phyloP scores from a whole-genome alignment of 2,888 invertebrate genomes.

The Tetranychus piercei region DNA sequence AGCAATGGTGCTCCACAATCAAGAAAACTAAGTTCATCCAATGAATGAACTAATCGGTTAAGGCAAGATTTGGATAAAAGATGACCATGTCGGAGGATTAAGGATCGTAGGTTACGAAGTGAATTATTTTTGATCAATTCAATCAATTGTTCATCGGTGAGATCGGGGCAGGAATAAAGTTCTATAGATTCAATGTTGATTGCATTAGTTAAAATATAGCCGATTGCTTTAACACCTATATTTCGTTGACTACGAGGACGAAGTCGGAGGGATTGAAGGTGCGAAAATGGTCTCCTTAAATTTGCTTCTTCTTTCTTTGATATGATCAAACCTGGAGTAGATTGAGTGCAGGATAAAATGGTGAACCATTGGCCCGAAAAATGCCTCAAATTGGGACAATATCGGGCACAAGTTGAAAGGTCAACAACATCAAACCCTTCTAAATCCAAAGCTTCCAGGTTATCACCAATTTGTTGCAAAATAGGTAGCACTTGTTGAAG shows the following conservation, averaged over 20 bases:
- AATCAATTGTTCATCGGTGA: conserved; percentile 23
- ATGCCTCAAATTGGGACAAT: conserved; percentile 26
- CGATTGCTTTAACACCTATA: conserved; percentile 24
- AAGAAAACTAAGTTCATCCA: not conserved
- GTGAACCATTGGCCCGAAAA: conserved; percentile 28
- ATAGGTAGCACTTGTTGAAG: conserved; percentile 25
- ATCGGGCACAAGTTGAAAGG: conserved; percentile 24
- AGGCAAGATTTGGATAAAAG: conserved; percentile 17
- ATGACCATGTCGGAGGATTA: conserved; percentile 26
- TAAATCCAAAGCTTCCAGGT: conserved; percentile 23
- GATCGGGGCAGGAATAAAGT: conserved; percentile 27
- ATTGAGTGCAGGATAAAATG: conserved; percentile 19
- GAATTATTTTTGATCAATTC: conserved; percentile 23
- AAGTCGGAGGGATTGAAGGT: conserved; percentile 24
- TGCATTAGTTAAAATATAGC: conserved; percentile 24
- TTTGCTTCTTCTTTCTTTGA: not conserved
- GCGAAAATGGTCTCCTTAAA: conserved; percentile 21
- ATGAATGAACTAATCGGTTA: conserved; percentile 5
- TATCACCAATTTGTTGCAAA: conserved; percentile 23
- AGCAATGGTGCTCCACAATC: conserved; percentile 10
- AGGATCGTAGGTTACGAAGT: conserved; percentile 21
- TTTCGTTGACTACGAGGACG: conserved; percentile 25
- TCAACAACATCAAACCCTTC: conserved; percentile 27
- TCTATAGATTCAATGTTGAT: conserved; percentile 25
- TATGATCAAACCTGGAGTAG: not conserved